Percentiles rank a stretch among this genome's conserved stretches.
Conservation (phyloP, 2,797 vertebrate species). For the Brachyrhaphis roseni region DNA sequence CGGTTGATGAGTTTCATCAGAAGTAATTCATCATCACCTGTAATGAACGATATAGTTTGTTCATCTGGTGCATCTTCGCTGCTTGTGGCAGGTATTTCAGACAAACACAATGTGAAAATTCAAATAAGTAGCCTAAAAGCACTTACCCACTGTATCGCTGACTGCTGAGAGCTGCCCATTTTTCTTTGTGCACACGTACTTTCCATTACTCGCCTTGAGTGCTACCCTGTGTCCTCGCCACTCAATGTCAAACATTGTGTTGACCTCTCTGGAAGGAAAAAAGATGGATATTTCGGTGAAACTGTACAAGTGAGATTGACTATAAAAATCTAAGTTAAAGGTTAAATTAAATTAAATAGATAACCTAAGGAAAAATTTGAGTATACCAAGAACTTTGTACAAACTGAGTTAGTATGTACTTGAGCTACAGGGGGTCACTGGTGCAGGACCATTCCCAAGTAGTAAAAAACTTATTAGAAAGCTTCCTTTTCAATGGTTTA, state of each 20-base stretch:
- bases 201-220: slow-evolving; percentile 92
- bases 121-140: neutral
- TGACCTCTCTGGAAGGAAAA: slow-evolving; percentile 80
- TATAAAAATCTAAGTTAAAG: neutral
- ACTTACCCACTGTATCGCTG: slow-evolving; percentile 89
- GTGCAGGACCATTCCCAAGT: neutral
- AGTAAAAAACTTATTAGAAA: neutral
- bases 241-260: slow-evolving; percentile 94
- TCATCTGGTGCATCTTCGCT: neutral
- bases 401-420: neutral
- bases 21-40: slow-evolving; percentile 92
- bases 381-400: neutral
- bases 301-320: neutral
- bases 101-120: neutral
- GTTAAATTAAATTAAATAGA: neutral
- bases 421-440: neutral
- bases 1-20: slow-evolving; percentile 95
- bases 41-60: neutral
- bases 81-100: neutral
- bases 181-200: slow-evolving; percentile 94
- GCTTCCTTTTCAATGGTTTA: neutral
- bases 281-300: neutral
- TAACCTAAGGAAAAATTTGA: neutral
- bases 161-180: slow-evolving; percentile 94
- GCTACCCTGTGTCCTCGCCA: slow-evolving; percentile 91